Base-by-base conservation (phyloP, 2,888 invertebrate species). In the Troides helena region DNA sequence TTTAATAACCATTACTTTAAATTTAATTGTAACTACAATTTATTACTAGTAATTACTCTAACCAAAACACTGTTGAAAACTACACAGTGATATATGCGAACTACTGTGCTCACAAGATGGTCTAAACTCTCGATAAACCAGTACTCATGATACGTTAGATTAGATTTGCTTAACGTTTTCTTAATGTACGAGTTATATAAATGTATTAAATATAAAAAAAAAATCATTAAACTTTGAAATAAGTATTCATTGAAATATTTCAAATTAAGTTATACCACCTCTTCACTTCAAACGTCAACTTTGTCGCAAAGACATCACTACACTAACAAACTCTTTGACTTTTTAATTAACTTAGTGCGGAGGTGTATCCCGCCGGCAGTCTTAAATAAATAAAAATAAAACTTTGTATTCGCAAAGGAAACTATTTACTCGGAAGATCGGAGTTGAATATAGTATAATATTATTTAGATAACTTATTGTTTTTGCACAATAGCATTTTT, bases 301-400 rank as follows among this genome's bases (percentile, higher is more conserved):
- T 65, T 7, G 56, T 39, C 25, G 10, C 7, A n/a, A 60, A 39
- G 43, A 50, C 10, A 23, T 39, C 56, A 23, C 25, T 21, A 50
- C 18, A 61, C 10, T 56, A 53, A 65, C 39, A 69, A 43, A 30
- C 50, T 62, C 30, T 67, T 62, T 67, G 30, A 62, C 50, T 64
- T 57, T 60, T 69, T 65, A 69, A 69, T 69, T 65, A 69, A 69
- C 57, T 69, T 62, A 56, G 17, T 50, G 23, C 25, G 39, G 8
- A 56, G 57, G 56, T 46, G 30, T 65, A 65, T 65, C 57, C 21
- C 56, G n/a, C 43, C 46, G 25, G 61, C 50, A 7, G 6, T 57
- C 43, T 65, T 61, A 69, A 69, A 59, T 60, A 65, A 69, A 57
- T 57, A 57, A 61, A 56, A 69, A 61, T 57, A 65, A 65, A 69